Conservation (phyloP, 2,888 invertebrate genomes). For the Hanleya hanleyi region DNA sequence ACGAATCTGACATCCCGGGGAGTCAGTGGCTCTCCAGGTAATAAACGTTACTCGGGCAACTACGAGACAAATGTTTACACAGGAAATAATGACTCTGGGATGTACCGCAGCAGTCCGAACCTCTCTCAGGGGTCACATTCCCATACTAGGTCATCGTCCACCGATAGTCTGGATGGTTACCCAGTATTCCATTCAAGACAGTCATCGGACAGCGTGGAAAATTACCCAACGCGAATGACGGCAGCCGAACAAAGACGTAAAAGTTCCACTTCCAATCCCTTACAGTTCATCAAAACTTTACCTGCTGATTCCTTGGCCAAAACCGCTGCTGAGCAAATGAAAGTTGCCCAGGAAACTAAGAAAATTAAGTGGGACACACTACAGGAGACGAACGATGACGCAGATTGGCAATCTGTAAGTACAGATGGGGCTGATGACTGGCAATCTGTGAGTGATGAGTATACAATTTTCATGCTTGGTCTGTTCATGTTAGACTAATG, state of each 20-base stretch:
- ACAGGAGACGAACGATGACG: conserved; percentile 18
- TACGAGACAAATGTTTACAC: not conserved
- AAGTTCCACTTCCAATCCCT: conserved; percentile 52
- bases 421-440: not conserved
- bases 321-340: conserved; percentile 64
- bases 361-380: conserved; percentile 43
- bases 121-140: conserved; percentile 43
- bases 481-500: too few relatives aligned
- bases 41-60: not conserved
- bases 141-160: conserved; percentile 57
- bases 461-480: too few relatives aligned
- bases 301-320: conserved; percentile 56
- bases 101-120: conserved; percentile 58
- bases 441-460: too few relatives aligned
- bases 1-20: conserved; percentile 13
- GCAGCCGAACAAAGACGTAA: conserved; percentile 10
- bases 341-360: conserved; percentile 56
- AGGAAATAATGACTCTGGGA: conserved; percentile 36
- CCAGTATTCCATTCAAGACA: conserved; percentile 59
- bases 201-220: conserved; percentile 58
- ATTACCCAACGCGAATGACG: conserved; percentile 32
- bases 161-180: conserved; percentile 60
- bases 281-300: conserved; percentile 68
- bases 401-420: conserved; percentile 39
- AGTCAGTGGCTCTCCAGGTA: not conserved